Evolutionary conservation across 2,113 vertebrate genomes (phyloP).

Genomic region (Anolis carolinensis): DNA sequence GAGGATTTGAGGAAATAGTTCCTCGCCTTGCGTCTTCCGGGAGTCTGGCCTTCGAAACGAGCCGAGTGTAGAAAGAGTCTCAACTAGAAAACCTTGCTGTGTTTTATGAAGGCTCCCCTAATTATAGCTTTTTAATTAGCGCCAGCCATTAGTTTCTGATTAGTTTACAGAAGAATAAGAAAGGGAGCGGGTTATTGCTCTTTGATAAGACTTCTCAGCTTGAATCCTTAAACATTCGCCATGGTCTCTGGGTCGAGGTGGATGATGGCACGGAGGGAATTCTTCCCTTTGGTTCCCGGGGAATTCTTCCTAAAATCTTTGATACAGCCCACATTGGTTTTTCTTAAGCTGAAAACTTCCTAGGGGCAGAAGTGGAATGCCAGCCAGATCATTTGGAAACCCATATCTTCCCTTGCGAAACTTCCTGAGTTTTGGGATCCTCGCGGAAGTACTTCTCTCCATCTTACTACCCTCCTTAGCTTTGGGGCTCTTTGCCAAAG

Average conservation of each 20-base stretch:
- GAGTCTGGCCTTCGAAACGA: background rate
- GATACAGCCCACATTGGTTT: no score
- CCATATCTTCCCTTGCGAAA: no score
- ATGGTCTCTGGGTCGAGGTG: background rate
- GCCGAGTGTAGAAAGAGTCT: background rate
- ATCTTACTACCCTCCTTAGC: no score
- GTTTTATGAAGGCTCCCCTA: constrained; percentile 17
- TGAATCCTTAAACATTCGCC: background rate
- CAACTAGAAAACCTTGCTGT: background rate
- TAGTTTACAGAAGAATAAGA: background rate
- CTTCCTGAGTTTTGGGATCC: no score
- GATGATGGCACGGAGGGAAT: background rate
- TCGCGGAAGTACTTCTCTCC: no score
- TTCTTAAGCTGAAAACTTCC: no score
- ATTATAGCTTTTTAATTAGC: constrained; percentile 29
- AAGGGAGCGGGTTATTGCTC: background rate
- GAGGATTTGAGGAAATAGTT: background rate
- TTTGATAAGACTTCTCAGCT: constrained; percentile 32
- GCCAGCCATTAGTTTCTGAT: constrained; percentile 27
- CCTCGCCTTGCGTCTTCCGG: background rate
- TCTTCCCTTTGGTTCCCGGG: background rate
- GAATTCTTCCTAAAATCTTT: no score
- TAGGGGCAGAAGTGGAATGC: no score
- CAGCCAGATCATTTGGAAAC: no score
- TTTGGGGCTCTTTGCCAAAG: no score